Evolutionary conservation across 2,797 vertebrate species (phyloP), one percentile per base, ranked within the genome.

Genomic region (Labeo calbasu): DNA sequence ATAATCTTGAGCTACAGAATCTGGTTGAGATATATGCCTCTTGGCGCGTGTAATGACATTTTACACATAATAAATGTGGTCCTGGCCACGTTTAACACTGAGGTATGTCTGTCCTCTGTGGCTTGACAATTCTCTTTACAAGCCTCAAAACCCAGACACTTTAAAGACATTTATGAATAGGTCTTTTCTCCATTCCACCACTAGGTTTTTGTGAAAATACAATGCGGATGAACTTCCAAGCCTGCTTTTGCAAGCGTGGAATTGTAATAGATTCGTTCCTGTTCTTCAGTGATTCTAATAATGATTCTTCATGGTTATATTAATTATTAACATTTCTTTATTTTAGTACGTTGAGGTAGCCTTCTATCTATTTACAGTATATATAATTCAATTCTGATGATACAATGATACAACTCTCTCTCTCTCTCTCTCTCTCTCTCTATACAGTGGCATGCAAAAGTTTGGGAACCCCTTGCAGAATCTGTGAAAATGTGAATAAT

Each of bases 51-150:
- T 91, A 91, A 92, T 88, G 90, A 92, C 92, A 93, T 92, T 92
- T 92, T 92, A 92, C 92, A 94, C 91, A 14, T 92, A 93, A 92
- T 93, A 94, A 94, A 93, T 80, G 70, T 88, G 85, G 85, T 89
- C 87, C 88, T 85, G 88, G 87, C 89, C 87, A 86, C 84, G 10
- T 92, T 92, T 90, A 90, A 88, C 89, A 87, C 91, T 77, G 85
- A 90, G 90, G 88, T 90, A 89, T 91, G 88, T 87, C 51, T 57
- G 43, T 86, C 73, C 85, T 87, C 88, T 90, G 88, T 91, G 89
- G 87, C 87, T 90, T 84, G 90, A 89, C 85, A 43, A 78, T 70
- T 88, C 87, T 88, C 90, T 93, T 94, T 93, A 94, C 88, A 81
- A 92, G 89, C 51, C 87, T 84, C 77, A 57, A 83, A 88, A 88